Evolutionary conservation across 1,140 invertebrate species (phyloP).

Genomic region (Atta cephalotes): DNA sequence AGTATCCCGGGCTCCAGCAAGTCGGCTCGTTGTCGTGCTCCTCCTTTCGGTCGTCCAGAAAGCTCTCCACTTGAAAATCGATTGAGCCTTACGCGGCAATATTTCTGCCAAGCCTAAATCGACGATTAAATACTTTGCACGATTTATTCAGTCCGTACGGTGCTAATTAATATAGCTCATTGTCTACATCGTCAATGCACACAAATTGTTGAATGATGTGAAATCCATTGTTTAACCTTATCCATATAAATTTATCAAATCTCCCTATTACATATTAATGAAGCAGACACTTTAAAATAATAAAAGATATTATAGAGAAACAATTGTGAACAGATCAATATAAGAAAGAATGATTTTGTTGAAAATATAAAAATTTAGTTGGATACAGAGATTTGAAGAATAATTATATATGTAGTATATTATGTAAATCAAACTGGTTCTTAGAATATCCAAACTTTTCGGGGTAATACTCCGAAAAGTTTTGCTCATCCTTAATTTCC

Average conservation of each 20-base stretch:
- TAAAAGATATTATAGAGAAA: not conserved
- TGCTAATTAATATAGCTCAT: conserved; percentile 63
- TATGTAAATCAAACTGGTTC: no score
- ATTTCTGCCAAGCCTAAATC: conserved; percentile 30
- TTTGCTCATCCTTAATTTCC: no score
- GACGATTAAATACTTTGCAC: conserved; percentile 38
- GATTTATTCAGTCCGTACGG: conserved; percentile 57
- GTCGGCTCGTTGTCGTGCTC: conserved; percentile 18
- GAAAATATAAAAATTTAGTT: no score
- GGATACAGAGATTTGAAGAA: no score
- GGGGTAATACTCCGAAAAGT: no score
- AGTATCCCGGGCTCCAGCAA: conserved; percentile 39
- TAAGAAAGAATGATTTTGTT: no score
- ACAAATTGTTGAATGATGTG: not conserved
- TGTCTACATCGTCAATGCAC: conserved; percentile 20
- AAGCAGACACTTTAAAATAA: not conserved
- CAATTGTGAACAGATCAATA: not conserved
- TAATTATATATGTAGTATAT: no score
- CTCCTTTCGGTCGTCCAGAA: conserved; percentile 41
- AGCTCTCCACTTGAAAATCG: conserved; percentile 71
- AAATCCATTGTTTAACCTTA: not conserved
- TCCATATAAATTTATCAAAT: not conserved
- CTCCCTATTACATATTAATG: not conserved
- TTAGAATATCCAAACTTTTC: no score
- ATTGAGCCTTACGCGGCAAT: conserved; percentile 53